Evolutionary conservation across 2,888 invertebrate genomes (phyloP), one percentile per base, ranked within the genome.

Genomic region (Meliscaeva auricollis): DNA sequence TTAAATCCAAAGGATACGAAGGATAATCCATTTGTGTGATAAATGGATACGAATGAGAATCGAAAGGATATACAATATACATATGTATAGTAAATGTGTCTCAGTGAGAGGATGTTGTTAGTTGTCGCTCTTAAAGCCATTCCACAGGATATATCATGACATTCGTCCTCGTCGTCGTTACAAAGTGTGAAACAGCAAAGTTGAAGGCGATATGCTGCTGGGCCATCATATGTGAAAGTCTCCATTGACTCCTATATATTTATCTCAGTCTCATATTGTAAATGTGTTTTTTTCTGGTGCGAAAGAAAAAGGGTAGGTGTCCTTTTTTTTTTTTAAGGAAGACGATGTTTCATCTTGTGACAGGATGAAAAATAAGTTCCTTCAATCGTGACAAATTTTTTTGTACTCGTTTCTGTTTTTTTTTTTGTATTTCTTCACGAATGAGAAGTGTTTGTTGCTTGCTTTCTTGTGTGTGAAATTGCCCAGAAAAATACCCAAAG

Each of bases 341-440:
- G 54, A 58, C 84, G 75, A 76, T 85, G 76, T 60, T 81, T 81
- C 72, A 68, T 81, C 48, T 66, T 66, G 60, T 85, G 80, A 85
- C 84, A 81, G 17, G 72, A 81, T 85, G 81, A 85, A 81, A 85
- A 81, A 85, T 85, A 80, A 85, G 72, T 81, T 80, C 81, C 76
- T 81, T 85, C 81, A 85, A 76, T 80, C 80, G 84, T 85, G 84
- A 85, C 80, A 76, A 75, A 81, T 76, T 76, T 72, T 76, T 54
- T 56, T 60, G 41, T n/a, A 15, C 26, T 60, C 41, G 30, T 20
- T 48, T 60, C 20, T 13, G 11, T 60, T 9, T 9, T 30, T 66
- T 26, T 72, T 64, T 17, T 50, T n/a, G n/a, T n/a, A n/a, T 17
- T 30, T 15, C 4, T 35, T 56, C 20, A 58, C 38, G 35, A 35